Conservation (phyloP, 1,140 invertebrate species). For the Drosophila kurseongensis region DNA sequence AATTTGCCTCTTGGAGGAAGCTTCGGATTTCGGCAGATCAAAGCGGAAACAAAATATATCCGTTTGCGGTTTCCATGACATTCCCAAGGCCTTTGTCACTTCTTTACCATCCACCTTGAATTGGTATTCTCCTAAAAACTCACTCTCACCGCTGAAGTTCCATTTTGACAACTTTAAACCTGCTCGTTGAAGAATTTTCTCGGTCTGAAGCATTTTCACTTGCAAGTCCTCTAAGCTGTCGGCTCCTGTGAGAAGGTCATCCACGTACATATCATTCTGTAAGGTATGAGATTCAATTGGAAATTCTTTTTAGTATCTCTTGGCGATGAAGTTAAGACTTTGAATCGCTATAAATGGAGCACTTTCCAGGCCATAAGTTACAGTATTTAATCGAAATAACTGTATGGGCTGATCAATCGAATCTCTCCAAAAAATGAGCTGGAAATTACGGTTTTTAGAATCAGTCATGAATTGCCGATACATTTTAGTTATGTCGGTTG, state of each 20-base stretch:
- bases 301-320: too few species aligned
- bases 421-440: too few species aligned
- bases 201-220: background rate
- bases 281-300: too few species aligned
- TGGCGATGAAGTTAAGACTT: too few species aligned
- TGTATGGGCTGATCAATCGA: too few species aligned
- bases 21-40: slow-evolving; percentile 1
- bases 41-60: background rate
- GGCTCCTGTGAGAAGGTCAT: too few species aligned
- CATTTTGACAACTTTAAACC: background rate
- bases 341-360: too few species aligned
- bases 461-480: background rate
- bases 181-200: background rate
- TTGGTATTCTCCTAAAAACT: background rate
- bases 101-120: background rate
- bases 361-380: too few species aligned
- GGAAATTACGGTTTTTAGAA: too few species aligned
- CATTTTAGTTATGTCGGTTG: slow-evolving; percentile 11
- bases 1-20: background rate
- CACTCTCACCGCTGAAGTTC: background rate
- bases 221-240: background rate
- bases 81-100: background rate
- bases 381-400: too few species aligned
- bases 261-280: too few species aligned
- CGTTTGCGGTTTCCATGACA: background rate